phyloP scores from a whole-genome alignment of 2,888 invertebrate genomes.

The Nesidiocoris tenuis region DNA sequence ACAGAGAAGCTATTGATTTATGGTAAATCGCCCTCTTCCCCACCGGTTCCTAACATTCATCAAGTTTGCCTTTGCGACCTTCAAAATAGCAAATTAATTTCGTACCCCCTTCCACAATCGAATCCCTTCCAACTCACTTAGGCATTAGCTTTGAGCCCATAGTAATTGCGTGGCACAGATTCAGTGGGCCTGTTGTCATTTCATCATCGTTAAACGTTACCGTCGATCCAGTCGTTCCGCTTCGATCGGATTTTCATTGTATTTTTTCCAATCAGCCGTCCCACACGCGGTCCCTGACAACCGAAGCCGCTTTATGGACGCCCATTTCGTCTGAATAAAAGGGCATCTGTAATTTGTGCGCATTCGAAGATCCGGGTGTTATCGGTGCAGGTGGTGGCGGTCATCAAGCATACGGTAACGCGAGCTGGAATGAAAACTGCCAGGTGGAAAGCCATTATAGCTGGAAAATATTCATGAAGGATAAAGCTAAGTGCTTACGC shows the following conservation, averaged over 20 bases:
- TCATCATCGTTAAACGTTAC: constrained; percentile 34
- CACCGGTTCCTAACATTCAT: not conserved
- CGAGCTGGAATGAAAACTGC: too few species aligned
- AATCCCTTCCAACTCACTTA: constrained; percentile 1
- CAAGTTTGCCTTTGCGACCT: constrained; percentile 13
- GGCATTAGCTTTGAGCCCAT: not conserved
- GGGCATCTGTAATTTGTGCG: too few species aligned
- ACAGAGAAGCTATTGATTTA: constrained; percentile 43
- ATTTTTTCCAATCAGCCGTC: constrained; percentile 33
- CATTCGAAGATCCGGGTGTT: not conserved
- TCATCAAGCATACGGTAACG: not conserved
- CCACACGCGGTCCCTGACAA: too few species aligned
- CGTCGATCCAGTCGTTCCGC: constrained; percentile 14
- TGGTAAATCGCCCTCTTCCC: constrained; percentile 31
- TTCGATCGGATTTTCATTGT: constrained; percentile 12
- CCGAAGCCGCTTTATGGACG: too few species aligned
- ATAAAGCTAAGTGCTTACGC: too few species aligned
- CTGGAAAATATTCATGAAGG: too few species aligned
- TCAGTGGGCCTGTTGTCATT: constrained; percentile 26
- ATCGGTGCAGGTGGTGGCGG: not conserved
- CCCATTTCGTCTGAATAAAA: too few species aligned
- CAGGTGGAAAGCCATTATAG: too few species aligned
- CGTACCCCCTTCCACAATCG: constrained; percentile 5
- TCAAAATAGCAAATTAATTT: constrained; percentile 42
- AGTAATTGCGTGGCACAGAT: not conserved